A percentile compares a stretch with the other conserved stretches of the same genome.
phyloP scores from a whole-genome alignment of 2,797 vertebrate species.

The Poeciliopsis paucimaculata region DNA sequence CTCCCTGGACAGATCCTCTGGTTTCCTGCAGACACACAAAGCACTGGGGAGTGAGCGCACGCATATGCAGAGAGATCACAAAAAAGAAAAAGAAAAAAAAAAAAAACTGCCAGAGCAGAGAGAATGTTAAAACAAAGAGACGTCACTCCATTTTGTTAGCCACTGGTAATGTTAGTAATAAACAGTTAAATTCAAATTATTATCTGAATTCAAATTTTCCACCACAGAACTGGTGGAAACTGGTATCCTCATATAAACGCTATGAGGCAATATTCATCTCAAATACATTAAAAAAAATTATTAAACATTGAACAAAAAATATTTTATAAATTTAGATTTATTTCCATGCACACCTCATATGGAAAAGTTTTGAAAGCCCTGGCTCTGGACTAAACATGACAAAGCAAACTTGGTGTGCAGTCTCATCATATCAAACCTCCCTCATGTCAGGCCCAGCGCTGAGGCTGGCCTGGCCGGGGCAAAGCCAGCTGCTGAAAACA shows the following conservation, averaged over 20 bases:
- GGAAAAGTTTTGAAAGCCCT: too few relatives aligned
- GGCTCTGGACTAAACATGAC: not conserved
- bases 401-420: not conserved
- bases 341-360: too few relatives aligned
- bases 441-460: not conserved
- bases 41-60: constrained; percentile 40
- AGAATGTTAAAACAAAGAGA: constrained; percentile 36
- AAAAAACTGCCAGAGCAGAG: constrained; percentile 26
- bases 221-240: too few relatives aligned
- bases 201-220: too few relatives aligned
- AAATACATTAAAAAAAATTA: too few relatives aligned
- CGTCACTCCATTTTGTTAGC: constrained; percentile 31
- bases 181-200: not conserved
- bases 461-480: not conserved
- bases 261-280: too few relatives aligned
- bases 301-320: too few relatives aligned
- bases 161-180: constrained; percentile 50
- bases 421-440: not conserved
- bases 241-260: too few relatives aligned
- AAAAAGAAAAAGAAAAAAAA: constrained; percentile 32
- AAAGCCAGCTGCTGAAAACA: constrained; percentile 6
- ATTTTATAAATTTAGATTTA: too few relatives aligned
- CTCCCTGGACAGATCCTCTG: constrained; percentile 93
- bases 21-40: constrained; percentile 83
- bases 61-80: constrained; percentile 12